Conservation (phyloP, 1,140 invertebrate genomes). For the Ceratoteleas bidentatus region DNA sequence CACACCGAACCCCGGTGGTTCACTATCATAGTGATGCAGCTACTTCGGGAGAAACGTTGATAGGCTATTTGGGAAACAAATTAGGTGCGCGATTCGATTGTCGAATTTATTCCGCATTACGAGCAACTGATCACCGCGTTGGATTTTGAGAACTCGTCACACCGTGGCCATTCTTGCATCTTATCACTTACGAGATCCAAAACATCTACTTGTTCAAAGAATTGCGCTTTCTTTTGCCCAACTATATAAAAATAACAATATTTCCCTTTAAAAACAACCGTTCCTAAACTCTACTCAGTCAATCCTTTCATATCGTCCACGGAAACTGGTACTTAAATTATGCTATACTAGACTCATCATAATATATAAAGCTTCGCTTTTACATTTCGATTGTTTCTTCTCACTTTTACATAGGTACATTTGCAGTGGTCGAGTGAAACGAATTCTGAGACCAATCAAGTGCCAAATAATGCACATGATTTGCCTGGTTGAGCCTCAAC, state of each 20-base stretch:
- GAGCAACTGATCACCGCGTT: no score
- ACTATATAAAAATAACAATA: slow-evolving; percentile 67
- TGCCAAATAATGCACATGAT: background rate
- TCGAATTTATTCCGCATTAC: no score
- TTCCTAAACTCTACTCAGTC: slow-evolving; percentile 60
- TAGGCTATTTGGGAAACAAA: no score
- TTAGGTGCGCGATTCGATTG: no score
- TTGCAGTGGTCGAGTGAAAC: slow-evolving; percentile 22
- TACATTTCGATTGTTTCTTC: slow-evolving; percentile 20
- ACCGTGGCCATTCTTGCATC: slow-evolving; percentile 14
- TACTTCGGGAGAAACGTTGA: no score
- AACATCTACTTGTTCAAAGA: slow-evolving; percentile 32
- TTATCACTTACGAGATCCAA: slow-evolving; percentile 45
- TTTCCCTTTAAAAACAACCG: slow-evolving; percentile 47
- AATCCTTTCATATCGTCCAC: slow-evolving; percentile 38
- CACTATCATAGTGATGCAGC: no score
- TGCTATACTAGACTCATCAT: slow-evolving; percentile 29
- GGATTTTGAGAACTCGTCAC: slow-evolving; percentile 7
- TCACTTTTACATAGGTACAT: slow-evolving; percentile 36
- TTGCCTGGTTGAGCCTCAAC: background rate
- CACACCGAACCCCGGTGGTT: no score
- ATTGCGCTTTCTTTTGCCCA: slow-evolving; percentile 33
- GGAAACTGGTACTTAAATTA: slow-evolving; percentile 44
- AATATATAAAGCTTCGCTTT: slow-evolving; percentile 45
- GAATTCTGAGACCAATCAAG: slow-evolving; percentile 36